These are phyloP conservation scores for Spodoptera frugiperda DNA, from an alignment of 1,140 invertebrate genomes.

Conservation along the genomic window DNA sequence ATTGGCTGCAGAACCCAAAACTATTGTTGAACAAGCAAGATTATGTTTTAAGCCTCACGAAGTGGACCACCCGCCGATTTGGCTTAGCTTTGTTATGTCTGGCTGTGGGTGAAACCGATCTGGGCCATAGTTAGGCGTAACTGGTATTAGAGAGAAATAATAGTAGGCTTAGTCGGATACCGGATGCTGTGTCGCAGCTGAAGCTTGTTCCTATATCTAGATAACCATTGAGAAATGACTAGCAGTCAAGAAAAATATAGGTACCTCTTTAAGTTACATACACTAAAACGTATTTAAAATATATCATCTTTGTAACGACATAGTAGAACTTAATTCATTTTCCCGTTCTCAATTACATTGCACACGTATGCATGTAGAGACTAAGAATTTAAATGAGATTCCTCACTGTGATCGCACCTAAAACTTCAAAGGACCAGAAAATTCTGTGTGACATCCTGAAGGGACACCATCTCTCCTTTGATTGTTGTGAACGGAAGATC, in stretches of 20 bases:
- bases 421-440: neutral
- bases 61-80: slow-evolving; percentile 14
- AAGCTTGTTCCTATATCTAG: neutral
- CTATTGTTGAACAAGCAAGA: neutral
- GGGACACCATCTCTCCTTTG: neutral
- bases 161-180: slow-evolving; percentile 11
- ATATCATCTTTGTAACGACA: slow-evolving; percentile 1
- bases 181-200: neutral
- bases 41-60: slow-evolving; percentile 4
- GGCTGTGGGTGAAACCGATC: slow-evolving; percentile 23
- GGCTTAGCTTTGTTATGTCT: slow-evolving; percentile 21
- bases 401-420: slow-evolving; percentile 1
- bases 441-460: neutral
- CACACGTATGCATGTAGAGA: slow-evolving; percentile 11
- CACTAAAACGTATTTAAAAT: neutral
- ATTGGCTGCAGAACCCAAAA: neutral
- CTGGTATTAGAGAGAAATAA: slow-evolving; percentile 16
- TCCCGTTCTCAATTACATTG: neutral
- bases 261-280: neutral
- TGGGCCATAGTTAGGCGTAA: neutral
- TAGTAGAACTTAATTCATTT: neutral
- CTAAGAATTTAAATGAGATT: slow-evolving; percentile 26
- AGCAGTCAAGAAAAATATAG: too few relatives aligned
- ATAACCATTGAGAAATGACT: too few relatives aligned
- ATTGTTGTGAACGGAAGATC: slow-evolving; percentile 1